Evolutionary conservation across 2,888 invertebrate species (phyloP).

Genomic region (Bugula neritina): DNA sequence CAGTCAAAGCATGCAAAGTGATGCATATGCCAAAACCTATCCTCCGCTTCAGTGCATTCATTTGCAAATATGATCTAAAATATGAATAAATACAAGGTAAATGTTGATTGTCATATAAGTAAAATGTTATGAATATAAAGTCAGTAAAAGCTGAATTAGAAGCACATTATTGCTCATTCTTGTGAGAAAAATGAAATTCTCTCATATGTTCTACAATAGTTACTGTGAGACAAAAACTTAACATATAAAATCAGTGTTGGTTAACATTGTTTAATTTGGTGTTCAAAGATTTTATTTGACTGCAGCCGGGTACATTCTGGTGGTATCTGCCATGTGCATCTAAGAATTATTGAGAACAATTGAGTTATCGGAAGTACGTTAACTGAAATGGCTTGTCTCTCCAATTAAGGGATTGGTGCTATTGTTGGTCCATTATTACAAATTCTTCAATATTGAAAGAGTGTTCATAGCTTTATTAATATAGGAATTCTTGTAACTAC

Average conservation of each 20-base stretch:
- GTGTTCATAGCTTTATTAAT: not conserved
- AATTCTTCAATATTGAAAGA: not conserved
- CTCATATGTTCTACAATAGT: not conserved
- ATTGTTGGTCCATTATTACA: not conserved
- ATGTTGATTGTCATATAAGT: not conserved
- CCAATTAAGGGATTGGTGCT: not conserved
- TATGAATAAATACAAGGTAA: not conserved
- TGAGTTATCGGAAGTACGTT: not conserved
- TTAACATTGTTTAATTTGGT: too few species aligned
- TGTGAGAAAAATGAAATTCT: not conserved
- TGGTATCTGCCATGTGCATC: too few species aligned
- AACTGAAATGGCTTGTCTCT: not conserved
- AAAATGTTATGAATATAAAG: not conserved
- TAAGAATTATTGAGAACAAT: too few species aligned
- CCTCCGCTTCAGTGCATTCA: conserved; percentile 99
- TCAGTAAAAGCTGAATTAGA: too few species aligned
- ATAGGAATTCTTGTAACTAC: not conserved
- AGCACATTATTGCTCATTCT: too few species aligned
- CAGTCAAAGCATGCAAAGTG: conserved; percentile 97
- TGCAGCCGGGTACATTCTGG: too few species aligned
- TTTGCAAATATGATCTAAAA: conserved; percentile 90
- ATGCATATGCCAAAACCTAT: conserved; percentile 97
- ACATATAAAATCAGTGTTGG: not conserved
- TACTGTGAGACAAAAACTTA: not conserved
- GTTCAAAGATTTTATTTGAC: too few species aligned